A percentile compares a stretch with the other conserved stretches of the same genome.
These are phyloP conservation scores for Pseudomugil gertrudae DNA, from an alignment of 2,797 vertebrate genomes.

Conservation along the genomic window DNA sequence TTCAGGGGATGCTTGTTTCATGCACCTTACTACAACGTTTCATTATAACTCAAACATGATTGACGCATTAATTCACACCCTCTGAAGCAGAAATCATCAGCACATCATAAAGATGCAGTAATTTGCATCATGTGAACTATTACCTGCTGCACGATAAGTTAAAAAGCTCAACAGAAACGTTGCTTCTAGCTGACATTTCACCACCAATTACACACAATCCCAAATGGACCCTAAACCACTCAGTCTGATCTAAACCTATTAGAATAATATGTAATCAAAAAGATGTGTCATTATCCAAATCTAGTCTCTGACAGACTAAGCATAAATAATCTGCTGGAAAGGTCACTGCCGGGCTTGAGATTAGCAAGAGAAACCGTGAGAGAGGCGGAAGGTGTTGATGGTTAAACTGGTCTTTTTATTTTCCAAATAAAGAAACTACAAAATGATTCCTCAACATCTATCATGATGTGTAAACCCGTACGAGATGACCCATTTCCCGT, in stretches of 20 bases:
- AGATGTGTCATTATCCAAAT: constrained; percentile 58
- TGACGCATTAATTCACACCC: too few species aligned
- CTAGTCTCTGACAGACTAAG: constrained; percentile 47
- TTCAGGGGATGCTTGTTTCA: too few species aligned
- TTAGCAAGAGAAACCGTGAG: constrained; percentile 6
- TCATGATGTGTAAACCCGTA: constrained; percentile 18
- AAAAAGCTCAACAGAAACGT: too few species aligned
- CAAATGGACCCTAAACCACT: constrained; percentile 24
- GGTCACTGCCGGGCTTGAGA: constrained; percentile 8
- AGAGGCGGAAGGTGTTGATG: constrained; percentile 1
- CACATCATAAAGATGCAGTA: too few species aligned
- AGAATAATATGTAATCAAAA: constrained; percentile 48
- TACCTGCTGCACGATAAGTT: too few species aligned
- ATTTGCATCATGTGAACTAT: too few species aligned
- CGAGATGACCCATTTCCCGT: constrained; percentile 35
- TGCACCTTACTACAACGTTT: not conserved
- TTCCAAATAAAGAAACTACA: not conserved
- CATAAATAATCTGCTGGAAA: constrained; percentile 51
- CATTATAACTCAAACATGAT: not conserved
- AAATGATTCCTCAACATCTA: constrained; percentile 24
- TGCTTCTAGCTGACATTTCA: too few species aligned
- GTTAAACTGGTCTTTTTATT: too few species aligned
- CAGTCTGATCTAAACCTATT: constrained; percentile 37
- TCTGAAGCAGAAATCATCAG: not conserved
- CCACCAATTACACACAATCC: not conserved